Percentiles rank a stretch among this genome's conserved stretches.
phyloP scores from a whole-genome alignment of 2,888 invertebrate genomes.

The Amblyjoppa proteus region DNA sequence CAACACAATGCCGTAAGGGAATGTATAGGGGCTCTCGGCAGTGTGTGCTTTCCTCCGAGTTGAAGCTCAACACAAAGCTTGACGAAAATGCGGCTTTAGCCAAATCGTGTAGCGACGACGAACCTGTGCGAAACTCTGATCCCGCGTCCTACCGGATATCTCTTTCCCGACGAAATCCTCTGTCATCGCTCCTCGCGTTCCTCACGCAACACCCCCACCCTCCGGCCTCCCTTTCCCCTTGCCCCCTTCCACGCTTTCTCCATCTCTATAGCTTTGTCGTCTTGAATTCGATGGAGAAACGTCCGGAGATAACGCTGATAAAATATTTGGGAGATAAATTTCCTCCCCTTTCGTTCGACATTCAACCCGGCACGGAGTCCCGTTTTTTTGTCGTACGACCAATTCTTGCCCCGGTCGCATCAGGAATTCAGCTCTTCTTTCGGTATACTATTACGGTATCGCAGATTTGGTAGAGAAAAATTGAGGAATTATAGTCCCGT shows the following conservation, averaged over 20 bases:
- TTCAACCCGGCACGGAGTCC: not conserved
- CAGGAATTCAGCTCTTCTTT: conserved; percentile 1
- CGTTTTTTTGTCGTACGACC: not conserved
- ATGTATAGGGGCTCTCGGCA: conserved; percentile 8
- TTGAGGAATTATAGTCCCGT: not conserved
- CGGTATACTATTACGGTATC: not conserved
- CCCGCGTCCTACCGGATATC: conserved; percentile 28
- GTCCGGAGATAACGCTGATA: conserved; percentile 1
- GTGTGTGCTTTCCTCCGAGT: conserved; percentile 20
- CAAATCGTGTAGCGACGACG: conserved; percentile 47
- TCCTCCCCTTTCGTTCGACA: conserved; percentile 7
- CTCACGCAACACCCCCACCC: not conserved
- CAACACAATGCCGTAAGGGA: conserved; percentile 10
- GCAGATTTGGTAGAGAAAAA: not conserved
- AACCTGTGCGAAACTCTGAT: conserved; percentile 49
- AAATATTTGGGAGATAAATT: conserved; percentile 34
- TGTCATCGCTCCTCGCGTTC: conserved; percentile 38
- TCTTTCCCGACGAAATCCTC: conserved; percentile 27
- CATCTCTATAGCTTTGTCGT: not conserved
- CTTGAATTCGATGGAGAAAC: conserved; percentile 36
- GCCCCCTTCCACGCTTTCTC: not conserved
- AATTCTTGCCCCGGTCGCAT: not conserved
- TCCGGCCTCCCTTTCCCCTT: no score
- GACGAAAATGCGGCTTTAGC: conserved; percentile 50
- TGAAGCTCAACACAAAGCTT: conserved; percentile 49